These are phyloP conservation scores for Adelges cooleyi DNA, from an alignment of 1,140 invertebrate genomes.

Conservation along the genomic window DNA sequence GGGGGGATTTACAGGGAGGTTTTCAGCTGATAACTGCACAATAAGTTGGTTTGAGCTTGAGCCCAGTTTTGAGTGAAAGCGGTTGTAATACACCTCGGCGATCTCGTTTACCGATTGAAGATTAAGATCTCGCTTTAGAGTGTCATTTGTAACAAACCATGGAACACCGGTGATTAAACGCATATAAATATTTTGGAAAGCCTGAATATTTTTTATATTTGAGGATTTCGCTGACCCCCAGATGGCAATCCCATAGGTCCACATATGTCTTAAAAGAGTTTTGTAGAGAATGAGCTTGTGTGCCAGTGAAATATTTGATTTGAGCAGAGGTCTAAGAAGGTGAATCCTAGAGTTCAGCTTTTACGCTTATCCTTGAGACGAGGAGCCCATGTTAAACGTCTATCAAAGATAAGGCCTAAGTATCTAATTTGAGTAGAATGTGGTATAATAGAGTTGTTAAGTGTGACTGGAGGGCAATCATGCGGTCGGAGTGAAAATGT, in stretches of 20 bases:
- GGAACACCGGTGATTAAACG: not conserved
- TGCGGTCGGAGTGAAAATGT: not conserved
- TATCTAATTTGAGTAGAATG: not conserved
- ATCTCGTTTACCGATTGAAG: not conserved
- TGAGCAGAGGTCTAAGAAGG: conserved; percentile 19
- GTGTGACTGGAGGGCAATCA: not conserved
- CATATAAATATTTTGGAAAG: not conserved
- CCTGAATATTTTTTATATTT: not conserved
- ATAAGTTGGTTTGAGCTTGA: not conserved
- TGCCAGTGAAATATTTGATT: not conserved
- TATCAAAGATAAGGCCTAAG: not conserved
- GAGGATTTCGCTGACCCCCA: not conserved
- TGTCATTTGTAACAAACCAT: not conserved
- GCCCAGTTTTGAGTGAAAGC: not conserved
- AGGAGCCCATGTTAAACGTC: not conserved
- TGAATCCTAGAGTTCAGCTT: not conserved
- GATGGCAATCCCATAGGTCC: not conserved
- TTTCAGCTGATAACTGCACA: not conserved
- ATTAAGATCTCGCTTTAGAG: not conserved
- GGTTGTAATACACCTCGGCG: not conserved
- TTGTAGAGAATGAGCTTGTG: not conserved
- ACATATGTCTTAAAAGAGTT: not conserved
- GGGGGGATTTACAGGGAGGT: not conserved
- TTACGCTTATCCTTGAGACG: not conserved
- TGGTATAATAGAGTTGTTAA: not conserved